Base-by-base conservation (phyloP, 2,888 invertebrate genomes). In the Drosophila fungiperda region DNA sequence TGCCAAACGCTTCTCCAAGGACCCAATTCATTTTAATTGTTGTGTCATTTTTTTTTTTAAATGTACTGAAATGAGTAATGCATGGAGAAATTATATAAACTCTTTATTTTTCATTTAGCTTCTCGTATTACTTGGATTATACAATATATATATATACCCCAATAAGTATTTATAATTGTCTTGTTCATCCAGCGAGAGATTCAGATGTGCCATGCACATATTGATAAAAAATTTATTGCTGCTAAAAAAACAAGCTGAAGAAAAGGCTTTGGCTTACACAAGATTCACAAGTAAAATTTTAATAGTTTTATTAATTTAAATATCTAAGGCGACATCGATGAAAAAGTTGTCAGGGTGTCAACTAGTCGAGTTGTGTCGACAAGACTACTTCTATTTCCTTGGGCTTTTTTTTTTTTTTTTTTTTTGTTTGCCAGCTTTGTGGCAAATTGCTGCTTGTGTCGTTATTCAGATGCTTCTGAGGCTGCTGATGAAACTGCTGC, bases 361-460 rank as follows among this genome's bases (percentile, higher is more conserved):
- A 0, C 17, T 32, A 23, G 40, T 5, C 6, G 15, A 23, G 7
- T 8, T 45, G 45, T 23, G 4, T 8, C 45, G 45, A 8, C 20
- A 7, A 23, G 7, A 23, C 1, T 15, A 23, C 20, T 45, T 15
- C 23, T 45, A 45, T 23, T 15, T 15, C 23, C 23, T 15, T 45
- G 45, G 1, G 23, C 4, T 15, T 45, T 55, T 52, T 33, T 32
- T n/a, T 38, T 57, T 11, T 58, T 15, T 23, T 20, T 54, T 50
- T 49, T 60, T 55, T 63, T 48, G 63, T 57, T 62, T 68, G 74
- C 50, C 70, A 52, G 55, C 60, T 63, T 52, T 52, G 67, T 82
- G 83, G 80, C 81, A 83, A 82, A 83, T 80, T 76, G 80, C 80
- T 67, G 70, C 61, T 69, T 66, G 55, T 68, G 66, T 68, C 55